Base-by-base conservation (phyloP, 2,113 vertebrate genomes). In the Cepphus grylle region DNA sequence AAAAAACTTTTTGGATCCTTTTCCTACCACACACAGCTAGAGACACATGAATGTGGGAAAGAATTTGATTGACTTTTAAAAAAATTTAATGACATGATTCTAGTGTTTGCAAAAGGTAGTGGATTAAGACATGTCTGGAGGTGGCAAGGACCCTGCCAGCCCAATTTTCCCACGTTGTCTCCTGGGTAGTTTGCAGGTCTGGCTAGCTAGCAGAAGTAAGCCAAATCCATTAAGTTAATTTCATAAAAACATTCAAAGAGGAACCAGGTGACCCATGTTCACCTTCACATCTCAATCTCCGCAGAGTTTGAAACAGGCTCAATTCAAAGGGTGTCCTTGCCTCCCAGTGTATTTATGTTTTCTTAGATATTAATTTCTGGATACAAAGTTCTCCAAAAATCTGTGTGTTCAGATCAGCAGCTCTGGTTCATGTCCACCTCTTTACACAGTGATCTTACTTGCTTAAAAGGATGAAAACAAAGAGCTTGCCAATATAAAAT, bases 11-110 rank as follows among this genome's bases (percentile, higher is more conserved):
- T 87, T 93, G 84, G 86, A 95, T 82, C 74, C 38, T 80, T 95
- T 95, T 95, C 78, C 66, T 97, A 85, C 93, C 78, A 95, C 94
- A 95, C 94, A 94, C 69, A 90, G 73, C 42, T 94, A 85, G 85
- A 91, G 70, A 82, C 40, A 70, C 22, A 76, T 8, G 55, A 82
- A 93, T 15, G 63, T 87, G 67, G 73, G 86, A 97, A 95, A 91
- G 49, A 55, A 77, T 65, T 85, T 81, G 61, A 94, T 79, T 45
- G 78, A 86, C 66, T 90, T 91, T 79, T 80, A 6, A 34, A 84
- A 91, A 72, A 36, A 34, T 55, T 80, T 80, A 91, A 66, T 91
- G 36, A 85, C 59, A 55, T 13, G 23, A 38, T 63, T 76, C 27
- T 61, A 76, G 34, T 81, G 42, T 82, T 88, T 91, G 40, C 63